Conservation (phyloP, 2,113 vertebrate genomes). For the Hirundichthys speculiger region DNA sequence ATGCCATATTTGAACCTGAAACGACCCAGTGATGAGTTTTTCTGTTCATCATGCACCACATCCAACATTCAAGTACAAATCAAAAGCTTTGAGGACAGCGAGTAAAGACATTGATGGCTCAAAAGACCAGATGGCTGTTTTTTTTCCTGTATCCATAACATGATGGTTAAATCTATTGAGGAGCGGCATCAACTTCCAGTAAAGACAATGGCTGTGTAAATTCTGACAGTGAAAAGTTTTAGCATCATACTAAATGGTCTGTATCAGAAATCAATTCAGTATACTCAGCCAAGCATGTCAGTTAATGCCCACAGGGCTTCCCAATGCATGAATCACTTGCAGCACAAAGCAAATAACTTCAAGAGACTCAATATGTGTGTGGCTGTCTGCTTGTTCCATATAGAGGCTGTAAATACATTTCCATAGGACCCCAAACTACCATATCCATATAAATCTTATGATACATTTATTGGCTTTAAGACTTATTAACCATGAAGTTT, state of each 20-base stretch:
- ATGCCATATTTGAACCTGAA: not conserved
- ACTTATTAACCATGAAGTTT: not conserved
- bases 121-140: not conserved
- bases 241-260: too few relatives aligned
- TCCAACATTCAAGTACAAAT: not conserved
- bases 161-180: constrained; percentile 29
- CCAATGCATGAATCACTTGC: constrained; percentile 35
- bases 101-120: not conserved
- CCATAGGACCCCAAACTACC: too few relatives aligned
- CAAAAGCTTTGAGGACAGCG: not conserved
- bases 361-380: not conserved
- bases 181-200: too few relatives aligned
- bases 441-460: not conserved
- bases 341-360: constrained; percentile 31
- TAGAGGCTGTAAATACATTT: not conserved
- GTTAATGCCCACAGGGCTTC: constrained; percentile 36
- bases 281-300: constrained; percentile 50
- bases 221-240: constrained; percentile 45
- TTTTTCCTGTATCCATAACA: constrained; percentile 13
- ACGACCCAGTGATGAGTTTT: not conserved
- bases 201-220: constrained; percentile 50
- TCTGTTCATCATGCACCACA: not conserved
- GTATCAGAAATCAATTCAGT: constrained; percentile 55
- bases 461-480: not conserved
- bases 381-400: constrained; percentile 5